A percentile compares a stretch with the other conserved stretches of the same genome.
Conservation (phyloP, 2,888 invertebrate species). For the Diarsia mendica region DNA sequence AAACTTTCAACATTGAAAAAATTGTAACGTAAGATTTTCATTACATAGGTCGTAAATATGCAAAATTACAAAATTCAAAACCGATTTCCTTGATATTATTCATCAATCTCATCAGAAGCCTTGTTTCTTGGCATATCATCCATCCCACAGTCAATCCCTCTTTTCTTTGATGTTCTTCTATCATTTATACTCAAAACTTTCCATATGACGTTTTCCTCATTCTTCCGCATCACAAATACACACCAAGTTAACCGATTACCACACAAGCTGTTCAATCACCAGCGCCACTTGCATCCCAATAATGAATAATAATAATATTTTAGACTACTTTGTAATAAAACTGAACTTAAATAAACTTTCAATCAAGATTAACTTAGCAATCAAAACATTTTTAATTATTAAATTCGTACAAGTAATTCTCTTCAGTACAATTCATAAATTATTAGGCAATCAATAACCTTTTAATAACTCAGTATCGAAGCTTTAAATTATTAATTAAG, state of each 20-base stretch:
- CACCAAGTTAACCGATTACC: background rate
- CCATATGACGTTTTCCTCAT: background rate
- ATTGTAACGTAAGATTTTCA: too few relatives aligned
- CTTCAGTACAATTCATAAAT: conserved; percentile 5
- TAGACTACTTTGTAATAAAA: background rate
- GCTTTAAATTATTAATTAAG: conserved; percentile 39
- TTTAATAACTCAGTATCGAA: conserved; percentile 48
- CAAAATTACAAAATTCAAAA: too few relatives aligned
- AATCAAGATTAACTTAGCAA: conserved; percentile 8
- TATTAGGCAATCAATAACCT: conserved; percentile 58
- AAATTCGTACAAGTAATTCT: too few relatives aligned
- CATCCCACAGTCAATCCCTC: background rate
- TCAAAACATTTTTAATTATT: background rate
- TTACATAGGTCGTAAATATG: too few relatives aligned
- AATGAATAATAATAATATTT: background rate
- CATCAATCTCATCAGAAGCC: background rate
- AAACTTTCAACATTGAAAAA: background rate
- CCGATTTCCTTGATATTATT: background rate
- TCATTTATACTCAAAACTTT: background rate
- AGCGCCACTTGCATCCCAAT: background rate
- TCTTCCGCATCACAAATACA: too few relatives aligned
- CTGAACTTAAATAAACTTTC: background rate
- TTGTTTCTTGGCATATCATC: background rate
- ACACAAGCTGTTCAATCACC: background rate
- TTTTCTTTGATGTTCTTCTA: background rate